Percentiles rank a stretch among this genome's conserved stretches.
phyloP scores from a whole-genome alignment of 2,888 invertebrate genomes.

The Drepana falcataria region DNA sequence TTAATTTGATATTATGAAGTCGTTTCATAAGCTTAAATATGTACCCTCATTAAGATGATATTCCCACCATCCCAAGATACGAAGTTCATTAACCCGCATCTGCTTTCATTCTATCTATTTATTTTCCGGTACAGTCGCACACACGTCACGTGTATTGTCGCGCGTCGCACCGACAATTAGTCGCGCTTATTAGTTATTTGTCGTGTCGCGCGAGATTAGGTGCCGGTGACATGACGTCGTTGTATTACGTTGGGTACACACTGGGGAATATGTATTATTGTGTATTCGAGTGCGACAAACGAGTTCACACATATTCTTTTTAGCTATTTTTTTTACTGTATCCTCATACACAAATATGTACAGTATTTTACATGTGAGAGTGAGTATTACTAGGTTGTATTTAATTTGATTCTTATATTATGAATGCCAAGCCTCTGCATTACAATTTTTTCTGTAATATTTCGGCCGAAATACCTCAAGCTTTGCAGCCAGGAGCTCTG shows the following conservation, averaged over 20 bases:
- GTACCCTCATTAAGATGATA: background rate
- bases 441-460: no score
- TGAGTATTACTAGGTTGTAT: no score
- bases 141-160: constrained; percentile 5
- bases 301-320: no score
- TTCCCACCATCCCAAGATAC: background rate
- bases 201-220: constrained; percentile 33
- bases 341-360: no score
- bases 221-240: constrained; percentile 24
- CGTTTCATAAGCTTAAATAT: background rate
- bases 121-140: constrained; percentile 22
- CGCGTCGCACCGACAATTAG: constrained; percentile 30
- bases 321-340: no score
- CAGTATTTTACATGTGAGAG: no score
- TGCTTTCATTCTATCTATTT: constrained; percentile 11
- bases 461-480: no score
- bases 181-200: constrained; percentile 42
- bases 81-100: constrained; percentile 4
- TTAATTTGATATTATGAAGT: background rate
- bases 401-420: no score
- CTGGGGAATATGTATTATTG: background rate
- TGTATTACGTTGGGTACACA: constrained; percentile 13
- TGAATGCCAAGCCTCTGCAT: no score
- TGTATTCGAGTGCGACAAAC: no score
- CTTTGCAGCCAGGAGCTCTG: no score